Base-by-base conservation (phyloP, 2,888 invertebrate species). In the Pristionchus entomophagus region DNA sequence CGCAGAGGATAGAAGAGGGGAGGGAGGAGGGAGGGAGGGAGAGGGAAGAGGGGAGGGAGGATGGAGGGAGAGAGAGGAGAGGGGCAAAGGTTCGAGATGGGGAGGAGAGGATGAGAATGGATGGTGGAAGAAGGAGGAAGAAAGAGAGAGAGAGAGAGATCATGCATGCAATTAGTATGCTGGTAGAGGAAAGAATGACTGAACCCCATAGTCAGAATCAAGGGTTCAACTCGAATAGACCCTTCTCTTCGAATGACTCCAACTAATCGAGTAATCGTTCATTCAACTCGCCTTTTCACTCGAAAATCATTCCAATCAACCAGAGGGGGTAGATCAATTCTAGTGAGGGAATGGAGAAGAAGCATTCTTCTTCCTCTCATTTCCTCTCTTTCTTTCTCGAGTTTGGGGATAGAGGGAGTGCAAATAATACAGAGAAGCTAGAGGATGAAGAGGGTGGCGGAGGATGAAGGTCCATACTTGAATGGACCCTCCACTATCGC, bases 371-470 rank as follows among this genome's bases (percentile, higher is more conserved):
- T 78, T 53, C 32, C 51, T 51, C 51, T 41, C 29, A 49, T 41
- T 78, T 35, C 41, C 51, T 78, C 51, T 78, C 51, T 53, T 51
- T 78, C 78, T 78, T 41, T 78, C 51, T 78, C 77, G 51, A 26
- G 62, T 35, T 56, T 45, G 41, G 81, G 38, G 29, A 26, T 29
- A 45, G 62, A 26, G 41, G 29, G 59, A 56, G 38, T n/a, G 22
- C 51, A 82, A 56, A 59, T 41, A 62, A 62, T 41, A 82, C 41
- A n/a, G 41, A 45, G 73, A 38, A 73, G 73, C 73, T 19, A 73
- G 82, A 82, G 41, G 82, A 56, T 41, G 26, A 22, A 32, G 35
- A 53, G n/a, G 56, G 10, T 22, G 59, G 26, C 4, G 19, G 32
- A 45, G 29, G 59, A 53, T 32, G 41, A 32, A 22, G 56, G 62